A percentile compares a stretch with the other conserved stretches of the same genome.
These are phyloP conservation scores for Tanypteryx hageni DNA, from an alignment of 2,888 invertebrate species.

Conservation along the genomic window DNA sequence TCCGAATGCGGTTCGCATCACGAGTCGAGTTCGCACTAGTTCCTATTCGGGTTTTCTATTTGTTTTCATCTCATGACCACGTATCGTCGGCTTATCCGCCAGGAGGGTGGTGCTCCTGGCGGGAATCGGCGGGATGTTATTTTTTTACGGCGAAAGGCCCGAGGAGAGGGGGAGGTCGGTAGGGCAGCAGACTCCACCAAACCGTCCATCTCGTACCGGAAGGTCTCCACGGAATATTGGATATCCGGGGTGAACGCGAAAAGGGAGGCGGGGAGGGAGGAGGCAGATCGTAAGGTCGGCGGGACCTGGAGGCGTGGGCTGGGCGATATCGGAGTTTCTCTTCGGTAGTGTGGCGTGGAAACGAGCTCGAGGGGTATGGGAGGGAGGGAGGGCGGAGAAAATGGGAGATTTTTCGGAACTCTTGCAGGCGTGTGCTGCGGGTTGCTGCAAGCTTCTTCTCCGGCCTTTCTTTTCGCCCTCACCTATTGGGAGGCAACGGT, in stretches of 20 bases:
- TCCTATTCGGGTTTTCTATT: too few species aligned
- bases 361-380: not conserved
- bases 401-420: conserved; percentile 58
- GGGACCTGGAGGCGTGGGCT: conserved; percentile 4
- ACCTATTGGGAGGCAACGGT: not conserved
- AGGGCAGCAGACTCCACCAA: not conserved
- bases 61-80: too few species aligned
- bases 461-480: not conserved
- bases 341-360: not conserved
- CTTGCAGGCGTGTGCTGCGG: conserved; percentile 21
- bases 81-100: not conserved
- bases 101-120: not conserved
- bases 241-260: conserved; percentile 30
- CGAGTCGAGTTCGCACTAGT: too few species aligned
- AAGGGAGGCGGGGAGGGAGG: conserved; percentile 54
- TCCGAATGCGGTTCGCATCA: too few species aligned
- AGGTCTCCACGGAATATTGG: conserved; percentile 54
- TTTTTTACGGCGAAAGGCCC: not conserved
- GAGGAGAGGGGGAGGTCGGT: not conserved
- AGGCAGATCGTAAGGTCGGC: conserved; percentile 40
- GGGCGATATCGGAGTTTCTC: conserved; percentile 38
- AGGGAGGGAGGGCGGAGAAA: conserved; percentile 8
- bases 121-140: not conserved
- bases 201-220: conserved; percentile 54
- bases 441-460: not conserved